Conservation (phyloP, 2,797 vertebrate genomes). For the Cryptoblepharus egeriae region DNA sequence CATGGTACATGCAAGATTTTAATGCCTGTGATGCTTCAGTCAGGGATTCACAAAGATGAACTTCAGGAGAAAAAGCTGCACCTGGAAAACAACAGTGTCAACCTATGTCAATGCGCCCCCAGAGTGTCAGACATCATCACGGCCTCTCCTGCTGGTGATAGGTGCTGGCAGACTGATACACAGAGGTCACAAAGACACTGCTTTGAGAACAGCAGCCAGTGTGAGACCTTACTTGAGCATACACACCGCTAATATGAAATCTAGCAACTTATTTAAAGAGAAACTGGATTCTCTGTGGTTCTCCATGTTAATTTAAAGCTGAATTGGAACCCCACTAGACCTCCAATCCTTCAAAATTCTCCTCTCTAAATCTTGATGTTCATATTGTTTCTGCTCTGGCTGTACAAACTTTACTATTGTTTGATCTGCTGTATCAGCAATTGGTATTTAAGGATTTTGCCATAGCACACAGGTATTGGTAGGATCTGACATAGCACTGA, state of each 20-base stretch:
- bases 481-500: too few relatives aligned
- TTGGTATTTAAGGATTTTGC: too few relatives aligned
- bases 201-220: not conserved
- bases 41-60: conserved; percentile 44
- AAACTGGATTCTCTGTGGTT: not conserved
- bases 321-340: too few relatives aligned
- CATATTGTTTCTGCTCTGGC: not conserved
- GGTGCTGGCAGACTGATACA: conserved; percentile 47
- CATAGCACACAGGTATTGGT: too few relatives aligned
- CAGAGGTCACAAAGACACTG: conserved; percentile 48
- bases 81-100: conserved; percentile 61
- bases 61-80: conserved; percentile 46
- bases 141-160: conserved; percentile 28
- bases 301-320: not conserved
- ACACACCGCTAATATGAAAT: not conserved
- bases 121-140: not conserved
- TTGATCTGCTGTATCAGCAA: not conserved
- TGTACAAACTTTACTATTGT: not conserved
- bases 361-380: not conserved
- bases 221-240: not conserved
- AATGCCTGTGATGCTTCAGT: conserved; percentile 26
- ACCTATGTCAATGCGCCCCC: conserved; percentile 36
- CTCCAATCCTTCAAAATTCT: not conserved
- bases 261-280: not conserved
- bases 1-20: conserved; percentile 58